Evolutionary conservation across 2,888 invertebrate species (phyloP), one percentile per base, ranked within the genome.

Genomic region (Lasioglossum oenotherae): DNA sequence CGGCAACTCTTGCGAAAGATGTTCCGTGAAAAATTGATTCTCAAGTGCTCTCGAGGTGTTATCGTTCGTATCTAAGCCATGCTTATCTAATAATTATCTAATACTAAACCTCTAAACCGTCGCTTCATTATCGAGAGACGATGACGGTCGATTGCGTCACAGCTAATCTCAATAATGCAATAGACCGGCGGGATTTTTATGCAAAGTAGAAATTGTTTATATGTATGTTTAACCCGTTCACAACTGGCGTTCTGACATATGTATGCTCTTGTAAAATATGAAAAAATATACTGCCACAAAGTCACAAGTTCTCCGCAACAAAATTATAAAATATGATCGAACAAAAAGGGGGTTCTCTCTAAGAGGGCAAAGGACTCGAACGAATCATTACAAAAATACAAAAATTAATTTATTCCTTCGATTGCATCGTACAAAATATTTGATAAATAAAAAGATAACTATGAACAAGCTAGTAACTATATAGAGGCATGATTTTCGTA

Each of bases 401-500:
- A 38, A 71, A 41, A 41, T 23, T 16, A 41, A 12, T 71, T 71
- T 41, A 19, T 78, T 64, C 12, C 38, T 12, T 10, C 8, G 8
- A 27, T 72, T 27, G 6, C 19, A 57, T 72, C 8, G 46, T 74
- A 74, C 53, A 74, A 49, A 53, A 69, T 19, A 38, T 69, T n/a
- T 23, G 35, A 38, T 69, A 69, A 38, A 35, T 69, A 38, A 23
- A 10, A 10, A 69, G 12, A 23, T 4, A 35, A 69, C 23, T 38
- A 69, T 19, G 23, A 23, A 69, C 67, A 69, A 53, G n/a, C n/a
- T 60, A 44, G 44, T 44, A 44, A 44, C 44, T 44, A 64, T n/a
- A 79, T 35, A 2, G 85, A 82, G 16, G 75, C 77, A 49, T 85
- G 72, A 69, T 78, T 85, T 64, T 76, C 87, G n/a, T 78, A 82